These are phyloP conservation scores for Heliconius charithonia DNA, from an alignment of 2,888 invertebrate genomes.

Conservation along the genomic window DNA sequence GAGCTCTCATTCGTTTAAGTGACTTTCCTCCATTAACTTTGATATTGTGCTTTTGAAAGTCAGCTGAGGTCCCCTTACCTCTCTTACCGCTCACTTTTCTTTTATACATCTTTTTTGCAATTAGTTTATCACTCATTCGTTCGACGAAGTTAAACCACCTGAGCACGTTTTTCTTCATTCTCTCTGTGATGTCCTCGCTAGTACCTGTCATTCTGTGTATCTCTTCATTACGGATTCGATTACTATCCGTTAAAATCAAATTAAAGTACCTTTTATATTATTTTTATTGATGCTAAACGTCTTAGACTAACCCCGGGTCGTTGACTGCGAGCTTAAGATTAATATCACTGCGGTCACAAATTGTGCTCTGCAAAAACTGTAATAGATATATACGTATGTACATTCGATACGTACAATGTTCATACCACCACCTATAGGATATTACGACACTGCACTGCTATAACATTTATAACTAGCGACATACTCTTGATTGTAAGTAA, in stretches of 20 bases:
- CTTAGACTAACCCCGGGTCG: slow-evolving; percentile 35
- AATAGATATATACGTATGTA: slow-evolving; percentile 29
- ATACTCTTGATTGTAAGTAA: background rate
- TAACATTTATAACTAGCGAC: background rate
- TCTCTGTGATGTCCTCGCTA: no score
- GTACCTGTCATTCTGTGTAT: no score
- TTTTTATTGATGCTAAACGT: background rate
- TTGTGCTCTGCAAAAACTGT: slow-evolving; percentile 43
- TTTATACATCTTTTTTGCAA: no score
- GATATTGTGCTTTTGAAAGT: no score
- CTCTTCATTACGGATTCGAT: no score
- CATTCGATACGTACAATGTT: background rate
- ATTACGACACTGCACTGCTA: background rate
- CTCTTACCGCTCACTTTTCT: no score
- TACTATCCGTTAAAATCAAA: background rate
- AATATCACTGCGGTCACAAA: slow-evolving; percentile 43
- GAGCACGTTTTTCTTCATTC: no score
- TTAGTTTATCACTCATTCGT: no score
- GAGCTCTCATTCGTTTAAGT: no score
- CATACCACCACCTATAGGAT: background rate
- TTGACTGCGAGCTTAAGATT: slow-evolving; percentile 40
- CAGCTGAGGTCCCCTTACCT: no score
- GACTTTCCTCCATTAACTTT: no score
- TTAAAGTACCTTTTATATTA: background rate
- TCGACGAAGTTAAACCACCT: no score